A percentile compares a stretch with the other conserved stretches of the same genome.
These are phyloP conservation scores for Erebia epiphron DNA, from an alignment of 2,888 invertebrate species.

Conservation along the genomic window DNA sequence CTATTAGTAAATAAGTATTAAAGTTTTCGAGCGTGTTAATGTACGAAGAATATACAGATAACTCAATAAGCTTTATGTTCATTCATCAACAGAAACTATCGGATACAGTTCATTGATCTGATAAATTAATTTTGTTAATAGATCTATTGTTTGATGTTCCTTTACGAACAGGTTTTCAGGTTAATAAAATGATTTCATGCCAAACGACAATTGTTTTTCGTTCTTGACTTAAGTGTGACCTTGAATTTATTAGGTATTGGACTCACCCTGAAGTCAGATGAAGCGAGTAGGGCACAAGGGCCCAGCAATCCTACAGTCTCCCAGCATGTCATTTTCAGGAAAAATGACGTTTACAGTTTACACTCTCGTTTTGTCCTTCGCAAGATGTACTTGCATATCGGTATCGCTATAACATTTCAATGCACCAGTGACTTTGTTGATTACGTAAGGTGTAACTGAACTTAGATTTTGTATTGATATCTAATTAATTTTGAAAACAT, in stretches of 20 bases:
- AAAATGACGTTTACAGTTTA: constrained; percentile 44
- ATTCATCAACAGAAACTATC: constrained; percentile 16
- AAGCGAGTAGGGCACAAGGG: constrained; percentile 78
- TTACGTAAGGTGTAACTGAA: constrained; percentile 66
- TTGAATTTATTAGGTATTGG: constrained; percentile 43
- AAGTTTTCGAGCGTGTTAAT: constrained; percentile 1
- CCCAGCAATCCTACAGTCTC: constrained; percentile 80
- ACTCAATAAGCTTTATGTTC: constrained; percentile 7
- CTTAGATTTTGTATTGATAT: constrained; percentile 47
- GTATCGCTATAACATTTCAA: constrained; percentile 60
- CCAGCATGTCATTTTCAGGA: constrained; percentile 80
- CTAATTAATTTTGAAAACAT: constrained; percentile 57
- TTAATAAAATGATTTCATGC: constrained; percentile 17
- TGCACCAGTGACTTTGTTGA: constrained; percentile 65
- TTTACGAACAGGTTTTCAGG: constrained; percentile 20
- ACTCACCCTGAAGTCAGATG: constrained; percentile 79
- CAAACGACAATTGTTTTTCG: constrained; percentile 23
- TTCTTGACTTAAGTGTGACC: constrained; percentile 38
- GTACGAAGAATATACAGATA: neutral
- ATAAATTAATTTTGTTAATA: constrained; percentile 18
- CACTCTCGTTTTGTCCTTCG: constrained; percentile 53
- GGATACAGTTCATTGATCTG: constrained; percentile 16
- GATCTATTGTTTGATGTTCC: constrained; percentile 20
- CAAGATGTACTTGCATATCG: constrained; percentile 54
- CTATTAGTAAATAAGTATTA: constrained; percentile 23